Base-by-base conservation (phyloP, 2,113 vertebrate genomes). In the Burhinus oedicnemus region DNA sequence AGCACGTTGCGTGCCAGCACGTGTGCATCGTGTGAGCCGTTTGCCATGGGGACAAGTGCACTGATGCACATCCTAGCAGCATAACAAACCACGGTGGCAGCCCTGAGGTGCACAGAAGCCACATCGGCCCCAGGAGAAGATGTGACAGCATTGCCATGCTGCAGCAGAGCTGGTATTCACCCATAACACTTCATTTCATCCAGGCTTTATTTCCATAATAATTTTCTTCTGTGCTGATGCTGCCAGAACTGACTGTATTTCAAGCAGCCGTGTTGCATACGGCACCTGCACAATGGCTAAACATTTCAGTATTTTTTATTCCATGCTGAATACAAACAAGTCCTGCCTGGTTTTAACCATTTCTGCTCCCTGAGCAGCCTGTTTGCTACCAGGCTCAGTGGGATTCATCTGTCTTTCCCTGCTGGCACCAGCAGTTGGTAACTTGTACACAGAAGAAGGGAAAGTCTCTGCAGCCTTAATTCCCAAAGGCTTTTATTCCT, bases 21-120 rank as follows among this genome's bases (percentile, higher is more conserved):
- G 29, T 16, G 47, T 42, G 49, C 45, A 4, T 61, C 0, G 0
- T 0, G 1, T 36, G 75, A 62, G 86, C 27, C 22, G 9, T 25
- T 55, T 70, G 61, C 40, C 21, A 2, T 0, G 0, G 60, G n/a
- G n/a, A 79, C 23, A 15, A 29, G n/a, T 51, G 18, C 25, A 11
- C 49, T 26, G 32, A 7, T 4, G 16, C 7, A 7, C 1, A 1
- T 58, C 1, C 4, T 34, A 58, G 61, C 15, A 58, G 27, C 32
- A 2, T 15, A 34, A 19, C 38, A 61, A 38, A 4, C 54, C 21
- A 8, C 15, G 12, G 47, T 9, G 27, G 12, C 44, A 65, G 32
- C 44, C 27, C 64, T 4, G 5, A 52, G 36, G 47, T 40, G 9
- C 42, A 16, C 27, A 61, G 45, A 68, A 70, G 27, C 27, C n/a